Percentiles rank a stretch among this genome's conserved stretches.
Evolutionary conservation across 2,888 invertebrate species (phyloP).

Genomic region (Cosmia trapezina): DNA sequence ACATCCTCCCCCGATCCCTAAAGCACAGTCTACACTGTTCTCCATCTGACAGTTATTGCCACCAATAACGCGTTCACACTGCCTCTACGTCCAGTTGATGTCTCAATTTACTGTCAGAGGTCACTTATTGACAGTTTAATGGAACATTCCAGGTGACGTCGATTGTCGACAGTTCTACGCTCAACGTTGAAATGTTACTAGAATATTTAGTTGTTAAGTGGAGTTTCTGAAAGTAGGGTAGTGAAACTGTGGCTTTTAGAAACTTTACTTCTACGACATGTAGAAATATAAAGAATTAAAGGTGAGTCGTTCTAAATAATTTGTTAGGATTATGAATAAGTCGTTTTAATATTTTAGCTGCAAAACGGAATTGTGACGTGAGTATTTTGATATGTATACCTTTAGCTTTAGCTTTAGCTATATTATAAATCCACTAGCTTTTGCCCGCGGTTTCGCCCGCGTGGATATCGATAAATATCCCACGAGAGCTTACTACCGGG

Average conservation of each 20-base stretch:
- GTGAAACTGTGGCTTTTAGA: neutral
- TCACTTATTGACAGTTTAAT: constrained; percentile 48
- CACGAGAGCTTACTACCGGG: too few relatives aligned
- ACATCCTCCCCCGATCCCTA: neutral
- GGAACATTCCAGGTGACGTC: constrained; percentile 32
- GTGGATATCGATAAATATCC: too few relatives aligned
- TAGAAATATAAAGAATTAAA: neutral
- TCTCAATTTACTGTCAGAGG: constrained; percentile 29
- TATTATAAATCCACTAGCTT: neutral
- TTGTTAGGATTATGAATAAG: neutral
- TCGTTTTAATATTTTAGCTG: neutral
- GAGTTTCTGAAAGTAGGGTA: neutral
- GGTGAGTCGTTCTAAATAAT: neutral
- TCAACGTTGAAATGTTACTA: constrained; percentile 9
- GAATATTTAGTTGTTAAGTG: constrained; percentile 38
- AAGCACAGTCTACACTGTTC: constrained; percentile 20
- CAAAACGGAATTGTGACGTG: too few relatives aligned
- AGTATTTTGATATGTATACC: too few relatives aligned
- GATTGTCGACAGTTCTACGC: constrained; percentile 34
- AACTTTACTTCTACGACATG: neutral
- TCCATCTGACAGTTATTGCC: constrained; percentile 25
- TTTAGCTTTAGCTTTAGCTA: neutral
- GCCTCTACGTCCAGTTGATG: constrained; percentile 41
- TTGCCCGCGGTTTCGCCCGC: too few relatives aligned
- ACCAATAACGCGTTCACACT: constrained; percentile 26